Conservation (phyloP, 2,797 vertebrate species). For the Danio jaintianensis region DNA sequence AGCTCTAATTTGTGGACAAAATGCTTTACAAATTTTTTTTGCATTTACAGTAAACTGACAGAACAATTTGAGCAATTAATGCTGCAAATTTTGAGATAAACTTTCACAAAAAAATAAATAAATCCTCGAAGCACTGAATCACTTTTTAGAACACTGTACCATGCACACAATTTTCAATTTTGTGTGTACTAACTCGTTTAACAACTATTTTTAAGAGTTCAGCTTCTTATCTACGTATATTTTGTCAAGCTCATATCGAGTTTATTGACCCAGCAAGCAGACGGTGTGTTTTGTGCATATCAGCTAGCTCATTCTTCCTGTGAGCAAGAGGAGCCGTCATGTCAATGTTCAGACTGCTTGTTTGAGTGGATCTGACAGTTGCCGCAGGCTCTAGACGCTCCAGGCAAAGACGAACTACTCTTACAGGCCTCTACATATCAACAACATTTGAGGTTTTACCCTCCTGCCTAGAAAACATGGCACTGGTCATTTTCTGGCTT, state of each 20-base stretch:
- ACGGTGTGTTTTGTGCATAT: not conserved
- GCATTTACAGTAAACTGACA: no score
- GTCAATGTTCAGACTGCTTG: slow-evolving; percentile 15
- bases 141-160: no score
- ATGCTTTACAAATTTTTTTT: no score
- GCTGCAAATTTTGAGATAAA: no score
- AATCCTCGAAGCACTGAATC: no score
- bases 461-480: not conserved
- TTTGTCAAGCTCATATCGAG: not conserved
- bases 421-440: slow-evolving; percentile 17
- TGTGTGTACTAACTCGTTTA: no score
- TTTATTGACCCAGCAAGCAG: not conserved
- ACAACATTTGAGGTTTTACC: slow-evolving; percentile 9
- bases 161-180: not conserved
- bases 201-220: not conserved
- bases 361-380: slow-evolving; percentile 30
- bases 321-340: slow-evolving; percentile 13
- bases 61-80: no score
- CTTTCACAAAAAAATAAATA: no score
- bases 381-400: not conserved
- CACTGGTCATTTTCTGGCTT: not conserved
- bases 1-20: no score
- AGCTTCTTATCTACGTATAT: not conserved
- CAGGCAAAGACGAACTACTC: slow-evolving; percentile 24
- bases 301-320: not conserved